phyloP scores from a whole-genome alignment of 1,140 invertebrate species.

The Phortica variegata region DNA sequence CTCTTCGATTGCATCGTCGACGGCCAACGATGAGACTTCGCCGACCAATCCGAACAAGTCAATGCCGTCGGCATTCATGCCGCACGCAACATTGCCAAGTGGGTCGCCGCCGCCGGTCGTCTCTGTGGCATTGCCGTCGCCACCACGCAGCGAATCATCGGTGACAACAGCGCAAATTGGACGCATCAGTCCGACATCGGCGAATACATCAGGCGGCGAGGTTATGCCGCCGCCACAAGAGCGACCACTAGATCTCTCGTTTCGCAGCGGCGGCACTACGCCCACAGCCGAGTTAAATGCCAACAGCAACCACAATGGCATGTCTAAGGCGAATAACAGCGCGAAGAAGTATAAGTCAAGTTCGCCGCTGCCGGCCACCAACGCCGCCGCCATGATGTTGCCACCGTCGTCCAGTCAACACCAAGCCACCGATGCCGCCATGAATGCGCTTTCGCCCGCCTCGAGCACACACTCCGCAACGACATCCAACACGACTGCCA shows the following conservation, averaged over 20 bases:
- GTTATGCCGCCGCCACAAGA: slow-evolving; percentile 68
- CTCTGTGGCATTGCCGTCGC: slow-evolving; percentile 41
- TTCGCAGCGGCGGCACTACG: slow-evolving; percentile 55
- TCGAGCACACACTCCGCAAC: slow-evolving; percentile 36
- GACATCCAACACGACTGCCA: slow-evolving; percentile 17
- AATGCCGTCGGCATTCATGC: slow-evolving; percentile 6
- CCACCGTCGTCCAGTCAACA: slow-evolving; percentile 16
- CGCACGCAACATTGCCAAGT: slow-evolving; percentile 27
- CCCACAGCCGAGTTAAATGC: slow-evolving; percentile 7
- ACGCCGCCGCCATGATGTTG: slow-evolving; percentile 57
- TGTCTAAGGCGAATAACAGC: too few species aligned
- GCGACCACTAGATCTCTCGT: slow-evolving; percentile 80
- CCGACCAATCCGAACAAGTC: slow-evolving; percentile 26
- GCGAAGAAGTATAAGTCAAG: slow-evolving; percentile 40
- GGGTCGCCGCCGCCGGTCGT: slow-evolving; percentile 36
- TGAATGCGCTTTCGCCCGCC: slow-evolving; percentile 43
- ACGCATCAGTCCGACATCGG: slow-evolving; percentile 29
- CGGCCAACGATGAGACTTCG: slow-evolving; percentile 38
- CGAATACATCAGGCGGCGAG: slow-evolving; percentile 29
- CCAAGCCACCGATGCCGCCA: slow-evolving; percentile 16
- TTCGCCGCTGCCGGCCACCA: slow-evolving; percentile 55
- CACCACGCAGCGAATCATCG: slow-evolving; percentile 50
- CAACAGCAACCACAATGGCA: slow-evolving; percentile 2
- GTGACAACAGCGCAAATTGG: slow-evolving; percentile 21
- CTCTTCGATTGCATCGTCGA: slow-evolving; percentile 45